Base-by-base conservation (phyloP, 1,140 invertebrate genomes). In the Plectrocnemia conspersa region DNA sequence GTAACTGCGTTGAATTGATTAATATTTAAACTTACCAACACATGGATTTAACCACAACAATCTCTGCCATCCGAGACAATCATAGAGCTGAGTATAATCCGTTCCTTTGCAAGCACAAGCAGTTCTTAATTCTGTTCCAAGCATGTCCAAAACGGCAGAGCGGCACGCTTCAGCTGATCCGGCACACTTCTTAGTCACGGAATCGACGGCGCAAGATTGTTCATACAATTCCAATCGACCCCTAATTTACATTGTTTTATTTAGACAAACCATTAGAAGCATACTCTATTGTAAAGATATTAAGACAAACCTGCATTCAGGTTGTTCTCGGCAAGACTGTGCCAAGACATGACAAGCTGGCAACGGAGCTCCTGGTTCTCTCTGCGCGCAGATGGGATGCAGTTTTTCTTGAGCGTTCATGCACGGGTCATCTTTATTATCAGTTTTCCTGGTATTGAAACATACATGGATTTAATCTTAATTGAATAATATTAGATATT, bases 31-130 rank as follows among this genome's bases (percentile, higher is more conserved):
- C 87, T 84, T 72, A 93, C 91, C 89, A 45, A 93, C 89, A 68
- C 91, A 93, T 4, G 89, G 88, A 67, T 93, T 93, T 41, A 92
- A 82, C 89, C 90, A 93, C 3, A 93, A 79, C n/a, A 93, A 78
- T 36, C 89, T 70, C 63, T 92, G 88, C 90, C 90, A 93, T 32
- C 89, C 90, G 2, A 92, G 74, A 63, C 91, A 93, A 54, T 90
- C 87, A 67, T 91, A 89, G 0, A 91, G 71, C 65, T 91, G 85
- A 10, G 82, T 80, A 62, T 86, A 79, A 68, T 92, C 89, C 0
- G 84, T 85, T 3, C 87, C 87, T 56, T 89, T 85, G 67, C 91
- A 93, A 24, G 84, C 87, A 66, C 91, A 93, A 32, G 83, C 85
- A 1, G 85, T 86, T 57, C 89, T 75, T 15, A 93, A 74, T 66